Percentiles rank a stretch among this genome's conserved stretches.
Evolutionary conservation across 2,888 invertebrate genomes (phyloP).

Genomic region (Automeris io): DNA sequence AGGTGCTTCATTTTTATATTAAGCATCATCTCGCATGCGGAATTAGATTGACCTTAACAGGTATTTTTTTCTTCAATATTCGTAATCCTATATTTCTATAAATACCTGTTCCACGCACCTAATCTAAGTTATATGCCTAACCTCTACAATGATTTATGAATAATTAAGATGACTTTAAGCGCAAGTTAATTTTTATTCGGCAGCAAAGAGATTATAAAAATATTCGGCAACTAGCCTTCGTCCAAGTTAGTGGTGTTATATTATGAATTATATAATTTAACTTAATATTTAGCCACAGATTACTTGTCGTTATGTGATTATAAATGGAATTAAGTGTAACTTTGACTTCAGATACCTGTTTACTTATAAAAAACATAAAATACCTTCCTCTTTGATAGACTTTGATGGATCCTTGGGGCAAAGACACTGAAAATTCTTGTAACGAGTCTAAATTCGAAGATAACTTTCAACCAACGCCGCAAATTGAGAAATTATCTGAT

Average conservation of each 20-base stretch:
- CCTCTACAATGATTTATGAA: too few species aligned
- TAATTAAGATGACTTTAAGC: conserved; percentile 4
- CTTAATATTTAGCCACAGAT: background rate
- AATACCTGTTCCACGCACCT: too few species aligned
- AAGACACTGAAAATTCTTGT: conserved; percentile 36
- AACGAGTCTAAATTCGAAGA: conserved; percentile 72
- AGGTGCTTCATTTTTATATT: too few species aligned
- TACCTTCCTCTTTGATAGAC: conserved; percentile 31
- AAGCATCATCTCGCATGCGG: too few species aligned
- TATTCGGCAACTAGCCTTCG: conserved; percentile 23
- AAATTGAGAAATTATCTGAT: conserved; percentile 70
- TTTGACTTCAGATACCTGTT: background rate
- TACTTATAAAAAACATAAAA: too few species aligned
- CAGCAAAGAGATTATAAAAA: too few species aligned
- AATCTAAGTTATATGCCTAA: too few species aligned
- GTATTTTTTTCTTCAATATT: too few species aligned
- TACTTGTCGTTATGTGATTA: background rate
- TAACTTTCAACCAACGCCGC: conserved; percentile 64
- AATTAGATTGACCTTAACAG: too few species aligned
- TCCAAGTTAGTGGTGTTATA: conserved; percentile 24
- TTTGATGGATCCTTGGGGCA: conserved; percentile 75
- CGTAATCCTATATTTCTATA: too few species aligned
- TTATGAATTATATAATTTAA: too few species aligned
- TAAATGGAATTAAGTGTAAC: background rate
- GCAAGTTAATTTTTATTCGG: background rate